phyloP scores from a whole-genome alignment of 2,797 vertebrate genomes.

The Merluccius polli region DNA sequence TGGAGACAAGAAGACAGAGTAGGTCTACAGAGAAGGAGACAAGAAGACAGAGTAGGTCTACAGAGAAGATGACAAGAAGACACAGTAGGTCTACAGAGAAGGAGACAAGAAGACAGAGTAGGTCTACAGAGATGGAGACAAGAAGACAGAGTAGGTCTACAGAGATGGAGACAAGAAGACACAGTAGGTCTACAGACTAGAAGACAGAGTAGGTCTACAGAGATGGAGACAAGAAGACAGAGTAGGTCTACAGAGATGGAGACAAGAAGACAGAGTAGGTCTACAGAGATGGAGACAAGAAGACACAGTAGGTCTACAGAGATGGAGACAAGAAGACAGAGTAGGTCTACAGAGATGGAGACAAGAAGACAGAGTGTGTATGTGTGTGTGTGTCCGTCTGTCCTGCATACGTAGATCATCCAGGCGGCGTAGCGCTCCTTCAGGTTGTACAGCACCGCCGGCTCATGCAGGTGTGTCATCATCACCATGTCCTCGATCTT shows the following conservation, averaged over 20 bases:
- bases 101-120: slow-evolving; percentile 49
- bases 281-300: too few relatives aligned
- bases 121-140: slow-evolving; percentile 50
- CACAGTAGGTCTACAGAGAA: slow-evolving; percentile 65
- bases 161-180: too few relatives aligned
- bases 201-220: too few relatives aligned
- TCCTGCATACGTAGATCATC: slow-evolving; percentile 79
- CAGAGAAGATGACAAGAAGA: slow-evolving; percentile 62
- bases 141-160: slow-evolving; percentile 77
- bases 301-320: background rate
- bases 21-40: too few relatives aligned
- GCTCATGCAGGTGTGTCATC: slow-evolving; percentile 73
- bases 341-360: too few relatives aligned
- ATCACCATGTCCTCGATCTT: slow-evolving; percentile 76
- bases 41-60: too few relatives aligned
- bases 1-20: too few relatives aligned
- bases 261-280: background rate
- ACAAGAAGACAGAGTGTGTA: background rate
- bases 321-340: background rate
- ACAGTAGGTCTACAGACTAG: too few relatives aligned
- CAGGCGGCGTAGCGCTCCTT: slow-evolving; percentile 81
- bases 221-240: too few relatives aligned
- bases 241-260: background rate
- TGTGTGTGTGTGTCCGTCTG: background rate
- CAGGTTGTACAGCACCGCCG: slow-evolving; percentile 78